Evolutionary conservation across 2,113 vertebrate genomes (phyloP), one percentile per base, ranked within the genome.

Genomic region (Actinemys pallida): DNA sequence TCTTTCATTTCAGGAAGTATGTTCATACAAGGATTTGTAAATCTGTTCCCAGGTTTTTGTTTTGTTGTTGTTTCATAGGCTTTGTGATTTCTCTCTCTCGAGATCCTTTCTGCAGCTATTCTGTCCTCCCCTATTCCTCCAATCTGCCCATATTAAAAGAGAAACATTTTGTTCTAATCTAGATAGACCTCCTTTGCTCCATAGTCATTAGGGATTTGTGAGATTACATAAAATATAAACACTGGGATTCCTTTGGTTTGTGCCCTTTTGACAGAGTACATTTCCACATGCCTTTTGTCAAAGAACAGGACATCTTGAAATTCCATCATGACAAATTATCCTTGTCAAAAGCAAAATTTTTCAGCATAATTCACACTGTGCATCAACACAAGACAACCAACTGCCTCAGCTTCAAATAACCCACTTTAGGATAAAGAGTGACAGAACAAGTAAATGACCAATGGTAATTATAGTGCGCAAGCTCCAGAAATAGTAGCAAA

Each of bases 201-300:
- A 94, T 84, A 86, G 86, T 90, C 94, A 57, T 93, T 76, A 90
- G 83, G 80, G 84, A 90, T 84, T 29, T 56, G 19, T 83, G 85
- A 96, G 93, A 96, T 96, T 93, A 75, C 88, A 93, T 90, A 96
- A 96, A 96, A 91, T 83, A 89, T 47, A 96, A 97, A 96, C 88
- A 88, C 2, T 7, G 3, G 42, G 95, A 75, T 89, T 57, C 69
- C 83, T 94, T 93, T 89, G 79, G 87, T 95, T 94, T 96, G 89
- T 94, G 93, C 57, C 57, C 83, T 83, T 87, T 87, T 88, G 85
- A 35, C 81, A 89, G 22, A 89, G 72, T 94, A 92, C 39, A 92
- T 96, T 92, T 93, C 62, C 86, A 92, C 17, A 92, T 78, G 56
- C 86, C 87, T 93, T 94, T 94, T 95, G 95, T 87, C 25, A 92